Evolutionary conservation across 2,113 vertebrate species (phyloP).

Genomic region (Cichladusa arquata): DNA sequence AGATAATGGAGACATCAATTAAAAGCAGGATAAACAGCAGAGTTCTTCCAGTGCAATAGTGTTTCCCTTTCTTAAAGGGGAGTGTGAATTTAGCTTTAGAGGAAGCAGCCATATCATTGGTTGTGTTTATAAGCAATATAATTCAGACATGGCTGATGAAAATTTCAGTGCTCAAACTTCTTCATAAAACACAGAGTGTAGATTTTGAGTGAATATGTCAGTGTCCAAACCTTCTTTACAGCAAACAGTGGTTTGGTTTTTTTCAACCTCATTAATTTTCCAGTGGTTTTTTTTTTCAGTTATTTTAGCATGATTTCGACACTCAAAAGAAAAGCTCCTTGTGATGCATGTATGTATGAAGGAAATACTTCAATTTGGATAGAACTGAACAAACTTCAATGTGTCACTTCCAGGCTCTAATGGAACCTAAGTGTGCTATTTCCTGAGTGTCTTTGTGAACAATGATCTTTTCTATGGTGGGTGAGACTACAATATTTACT

Average conservation of each 20-base stretch:
- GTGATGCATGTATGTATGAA: background rate
- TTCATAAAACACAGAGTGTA: background rate
- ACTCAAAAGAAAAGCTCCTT: background rate
- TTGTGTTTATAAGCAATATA: background rate
- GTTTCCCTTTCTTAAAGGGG: background rate
- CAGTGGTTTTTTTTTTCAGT: background rate
- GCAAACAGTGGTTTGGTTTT: background rate
- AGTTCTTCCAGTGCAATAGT: background rate
- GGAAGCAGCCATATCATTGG: background rate
- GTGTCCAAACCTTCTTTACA: background rate
- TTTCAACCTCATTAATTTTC: background rate
- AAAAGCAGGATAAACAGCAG: slow-evolving; percentile 3
- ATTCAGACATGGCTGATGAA: background rate
- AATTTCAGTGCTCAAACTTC: background rate
- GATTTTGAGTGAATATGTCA: background rate
- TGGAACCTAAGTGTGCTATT: background rate
- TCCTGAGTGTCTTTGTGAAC: background rate
- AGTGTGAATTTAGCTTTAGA: background rate
- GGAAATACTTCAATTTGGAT: background rate
- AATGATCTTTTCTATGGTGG: background rate
- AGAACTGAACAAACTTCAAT: background rate
- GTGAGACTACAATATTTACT: background rate
- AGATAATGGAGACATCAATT: slow-evolving; percentile 32
- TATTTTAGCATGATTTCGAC: background rate
- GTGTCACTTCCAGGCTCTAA: background rate